Evolutionary conservation across 2,888 invertebrate species (phyloP), one percentile per base, ranked within the genome.

Genomic region (Gymnosoma rotundatum): DNA sequence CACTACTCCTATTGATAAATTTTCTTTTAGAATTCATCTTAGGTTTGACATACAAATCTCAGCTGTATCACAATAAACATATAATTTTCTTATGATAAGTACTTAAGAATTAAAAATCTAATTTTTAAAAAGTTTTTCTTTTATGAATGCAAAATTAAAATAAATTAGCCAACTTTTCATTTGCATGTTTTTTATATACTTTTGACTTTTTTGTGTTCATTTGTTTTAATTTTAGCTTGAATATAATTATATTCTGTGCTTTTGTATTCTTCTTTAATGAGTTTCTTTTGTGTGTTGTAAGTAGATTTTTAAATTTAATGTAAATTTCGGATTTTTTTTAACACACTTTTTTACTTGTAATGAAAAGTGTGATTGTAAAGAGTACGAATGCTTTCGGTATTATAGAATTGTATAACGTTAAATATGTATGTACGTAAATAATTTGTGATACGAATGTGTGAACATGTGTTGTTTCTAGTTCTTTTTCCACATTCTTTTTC

Each of bases 221-320:
- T 32, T 72, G 20, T 72, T 25, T 36, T 50, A 14, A 18, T 18
- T 56, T 18, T 18, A 21, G 8, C 64, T 36, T 20, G 52, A 60
- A 52, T 61, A 25, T 8, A 67, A 60, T 42, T 61, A 20, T 42
- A 25, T 52, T 60, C 42, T 7, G 21, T 21, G 36, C 66, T 66
- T 56, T 56, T 52, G 7, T 38, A 18, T n/a, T 67, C 36, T n/a
- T 32, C 32, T 25, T 32, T 45, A 52, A 66, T 60, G 54, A 25
- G 32, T n/a, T 32, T 58, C 36, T 54, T 79, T 61, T 61, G 12
- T 16, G n/a, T 32, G 5, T 10, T 36, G 6, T 18, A 76, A 75
- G 66, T 56, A 45, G 73, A 61, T 80, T 67, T 80, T 61, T 36
- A 75, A 83, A 75, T 83, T 74, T 78, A 74, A 78, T 78, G 74